Percentiles rank a stretch among this genome's conserved stretches.
phyloP scores from a whole-genome alignment of 1,140 invertebrate genomes.

The Lepidotrigona ventralis region DNA sequence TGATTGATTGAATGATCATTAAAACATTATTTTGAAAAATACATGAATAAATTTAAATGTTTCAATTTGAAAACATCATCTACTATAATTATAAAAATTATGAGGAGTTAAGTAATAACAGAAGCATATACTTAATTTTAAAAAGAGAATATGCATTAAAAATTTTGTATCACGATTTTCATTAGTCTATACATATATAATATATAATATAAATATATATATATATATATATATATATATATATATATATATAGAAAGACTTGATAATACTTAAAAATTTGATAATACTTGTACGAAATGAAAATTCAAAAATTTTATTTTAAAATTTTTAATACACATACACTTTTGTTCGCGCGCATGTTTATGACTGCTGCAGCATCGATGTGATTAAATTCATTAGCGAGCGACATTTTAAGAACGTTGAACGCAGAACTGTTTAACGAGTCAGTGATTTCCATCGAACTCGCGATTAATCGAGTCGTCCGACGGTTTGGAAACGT shows the following conservation, averaged over 20 bases:
- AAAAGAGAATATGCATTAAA: too few relatives aligned
- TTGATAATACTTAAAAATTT: background rate
- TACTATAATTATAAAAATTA: too few relatives aligned
- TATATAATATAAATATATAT: too few relatives aligned
- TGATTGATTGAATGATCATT: too few relatives aligned
- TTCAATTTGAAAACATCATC: too few relatives aligned
- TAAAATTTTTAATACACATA: background rate
- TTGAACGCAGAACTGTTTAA: background rate
- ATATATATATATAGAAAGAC: background rate
- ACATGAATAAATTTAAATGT: too few relatives aligned
- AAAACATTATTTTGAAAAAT: too few relatives aligned
- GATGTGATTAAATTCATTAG: background rate
- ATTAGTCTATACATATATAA: too few relatives aligned
- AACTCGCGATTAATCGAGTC: slow-evolving; percentile 8
- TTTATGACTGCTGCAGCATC: background rate
- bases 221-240: too few relatives aligned
- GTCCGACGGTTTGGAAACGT: slow-evolving; percentile 16
- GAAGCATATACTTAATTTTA: too few relatives aligned
- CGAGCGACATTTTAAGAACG: background rate
- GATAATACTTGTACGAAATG: background rate
- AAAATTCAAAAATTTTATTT: background rate
- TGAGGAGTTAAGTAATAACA: too few relatives aligned
- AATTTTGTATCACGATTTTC: too few relatives aligned
- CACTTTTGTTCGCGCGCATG: background rate
- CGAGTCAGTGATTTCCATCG: background rate